phyloP scores from a whole-genome alignment of 2,113 vertebrate species.

The Sapajus apella region DNA sequence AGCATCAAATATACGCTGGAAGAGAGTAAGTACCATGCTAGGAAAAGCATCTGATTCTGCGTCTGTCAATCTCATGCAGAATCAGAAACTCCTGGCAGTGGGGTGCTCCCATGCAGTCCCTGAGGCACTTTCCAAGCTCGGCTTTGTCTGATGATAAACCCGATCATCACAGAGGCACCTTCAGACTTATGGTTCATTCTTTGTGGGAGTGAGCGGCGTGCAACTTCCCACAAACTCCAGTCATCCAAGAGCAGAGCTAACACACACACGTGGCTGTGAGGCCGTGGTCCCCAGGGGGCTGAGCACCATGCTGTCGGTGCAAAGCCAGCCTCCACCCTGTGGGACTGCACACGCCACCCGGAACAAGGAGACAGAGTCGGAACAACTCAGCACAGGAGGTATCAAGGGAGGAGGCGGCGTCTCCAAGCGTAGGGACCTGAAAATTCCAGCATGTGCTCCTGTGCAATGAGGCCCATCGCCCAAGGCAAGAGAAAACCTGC shows the following conservation, averaged over 20 bases:
- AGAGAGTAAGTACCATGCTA: not conserved
- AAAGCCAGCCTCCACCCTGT: not conserved
- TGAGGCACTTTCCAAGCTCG: not conserved
- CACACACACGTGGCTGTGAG: not conserved
- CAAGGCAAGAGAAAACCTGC: not conserved
- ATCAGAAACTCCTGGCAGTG: not conserved
- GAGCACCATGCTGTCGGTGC: not conserved
- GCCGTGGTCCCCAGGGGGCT: too few species aligned
- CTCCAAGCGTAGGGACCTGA: not conserved
- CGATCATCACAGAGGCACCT: not conserved
- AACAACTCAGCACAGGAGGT: not conserved
- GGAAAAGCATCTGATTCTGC: not conserved
- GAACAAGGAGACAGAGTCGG: not conserved
- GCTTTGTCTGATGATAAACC: not conserved
- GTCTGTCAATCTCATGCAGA: not conserved
- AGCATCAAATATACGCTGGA: not conserved
- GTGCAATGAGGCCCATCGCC: not conserved
- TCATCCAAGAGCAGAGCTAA: not conserved
- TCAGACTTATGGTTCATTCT: not conserved
- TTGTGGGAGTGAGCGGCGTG: not conserved
- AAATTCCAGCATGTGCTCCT: not conserved
- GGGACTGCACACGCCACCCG: rapidly evolving
- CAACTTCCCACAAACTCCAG: not conserved
- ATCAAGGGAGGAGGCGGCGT: not conserved
- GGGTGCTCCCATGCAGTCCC: not conserved